Conservation (phyloP, 2,888 invertebrate genomes). For the Lottia gigantea region DNA sequence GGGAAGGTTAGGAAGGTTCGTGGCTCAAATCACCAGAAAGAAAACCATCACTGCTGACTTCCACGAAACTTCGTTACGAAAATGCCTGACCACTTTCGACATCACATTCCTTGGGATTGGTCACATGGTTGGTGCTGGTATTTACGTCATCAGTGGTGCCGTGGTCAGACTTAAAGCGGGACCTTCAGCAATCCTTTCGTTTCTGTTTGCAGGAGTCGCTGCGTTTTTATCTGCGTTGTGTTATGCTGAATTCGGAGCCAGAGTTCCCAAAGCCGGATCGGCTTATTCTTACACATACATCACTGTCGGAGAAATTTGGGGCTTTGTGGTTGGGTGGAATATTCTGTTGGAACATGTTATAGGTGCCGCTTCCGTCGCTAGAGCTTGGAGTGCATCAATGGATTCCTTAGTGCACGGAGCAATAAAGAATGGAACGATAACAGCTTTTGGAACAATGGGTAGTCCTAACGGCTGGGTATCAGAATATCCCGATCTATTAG, state of each 20-base stretch:
- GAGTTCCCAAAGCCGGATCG: constrained; percentile 73
- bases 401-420: constrained; percentile 67
- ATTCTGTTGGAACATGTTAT: constrained; percentile 72
- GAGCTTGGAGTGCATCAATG: constrained; percentile 69
- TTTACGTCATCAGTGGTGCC: constrained; percentile 94
- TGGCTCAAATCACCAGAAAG: constrained; percentile 50
- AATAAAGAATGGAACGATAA: constrained; percentile 66
- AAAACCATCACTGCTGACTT: constrained; percentile 58
- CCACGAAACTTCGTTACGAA: constrained; percentile 52
- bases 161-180: constrained; percentile 70
- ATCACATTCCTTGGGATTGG: constrained; percentile 90
- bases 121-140: constrained; percentile 97
- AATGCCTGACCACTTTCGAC: constrained; percentile 86
- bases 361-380: constrained; percentile 72
- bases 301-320: constrained; percentile 89
- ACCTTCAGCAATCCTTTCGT: constrained; percentile 74
- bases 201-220: constrained; percentile 72
- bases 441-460: constrained; percentile 50
- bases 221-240: constrained; percentile 70
- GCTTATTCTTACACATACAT: constrained; percentile 94
- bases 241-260: constrained; percentile 66
- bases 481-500: constrained; percentile 69
- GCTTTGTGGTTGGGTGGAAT: constrained; percentile 91
- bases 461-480: constrained; percentile 48
- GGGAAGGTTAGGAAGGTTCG: constrained; percentile 28